Evolutionary conservation across 2,888 invertebrate genomes (phyloP).

Genomic region (Ormyrus rosae): DNA sequence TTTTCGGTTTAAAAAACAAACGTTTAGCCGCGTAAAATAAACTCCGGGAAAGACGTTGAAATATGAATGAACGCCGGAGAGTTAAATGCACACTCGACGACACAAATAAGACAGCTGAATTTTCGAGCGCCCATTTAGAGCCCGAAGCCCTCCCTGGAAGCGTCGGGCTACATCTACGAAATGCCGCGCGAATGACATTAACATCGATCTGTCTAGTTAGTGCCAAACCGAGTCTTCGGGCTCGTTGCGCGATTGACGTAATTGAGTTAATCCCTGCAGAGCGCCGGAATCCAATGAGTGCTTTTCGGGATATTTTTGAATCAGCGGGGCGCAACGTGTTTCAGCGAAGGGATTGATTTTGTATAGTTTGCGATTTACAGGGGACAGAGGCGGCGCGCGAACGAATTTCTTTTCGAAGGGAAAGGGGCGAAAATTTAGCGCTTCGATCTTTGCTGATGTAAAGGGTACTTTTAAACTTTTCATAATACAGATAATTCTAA

Average conservation of each 20-base stretch:
- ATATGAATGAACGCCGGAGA: background rate
- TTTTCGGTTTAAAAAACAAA: too few relatives aligned
- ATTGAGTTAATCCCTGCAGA: conserved; percentile 38
- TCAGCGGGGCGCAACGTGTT: conserved; percentile 22
- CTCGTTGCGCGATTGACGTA: conserved; percentile 52
- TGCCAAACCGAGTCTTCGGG: conserved; percentile 34
- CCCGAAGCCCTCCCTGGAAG: background rate
- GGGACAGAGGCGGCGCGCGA: too few relatives aligned
- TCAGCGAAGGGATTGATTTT: background rate
- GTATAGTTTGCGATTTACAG: too few relatives aligned
- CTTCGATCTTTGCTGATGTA: too few relatives aligned
- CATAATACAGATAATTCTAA: too few relatives aligned
- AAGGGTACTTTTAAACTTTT: too few relatives aligned
- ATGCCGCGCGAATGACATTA: conserved; percentile 44
- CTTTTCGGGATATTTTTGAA: conserved; percentile 45
- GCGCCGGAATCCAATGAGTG: background rate
- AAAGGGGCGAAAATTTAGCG: too few relatives aligned
- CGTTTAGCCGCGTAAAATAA: too few relatives aligned
- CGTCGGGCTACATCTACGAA: background rate
- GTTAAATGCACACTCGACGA: background rate
- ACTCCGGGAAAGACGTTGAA: too few relatives aligned
- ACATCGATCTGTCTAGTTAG: conserved; percentile 55
- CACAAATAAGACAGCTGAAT: conserved; percentile 40
- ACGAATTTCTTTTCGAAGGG: too few relatives aligned
- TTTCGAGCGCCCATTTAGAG: conserved; percentile 25